Evolutionary conservation across 2,888 invertebrate species (phyloP), one percentile per base, ranked within the genome.

Genomic region (Lydus trimaculatus): DNA sequence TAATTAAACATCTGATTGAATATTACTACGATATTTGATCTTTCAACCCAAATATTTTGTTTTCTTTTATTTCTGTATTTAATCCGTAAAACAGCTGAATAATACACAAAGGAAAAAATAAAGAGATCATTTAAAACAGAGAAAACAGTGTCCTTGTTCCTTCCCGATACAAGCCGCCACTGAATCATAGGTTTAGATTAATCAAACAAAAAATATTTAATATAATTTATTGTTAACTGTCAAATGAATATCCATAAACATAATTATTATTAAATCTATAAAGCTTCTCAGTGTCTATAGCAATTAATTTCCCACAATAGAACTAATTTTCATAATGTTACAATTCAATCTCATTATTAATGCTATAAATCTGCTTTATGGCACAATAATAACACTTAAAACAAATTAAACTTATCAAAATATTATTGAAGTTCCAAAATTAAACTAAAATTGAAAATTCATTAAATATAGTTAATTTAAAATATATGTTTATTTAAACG

Each of bases 391-490:
- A 23, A 52, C 9, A 23, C 23, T 52, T 23, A 52, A 11, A 23
- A 8, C 11, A 52, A 43, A 43, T 43, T 43, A 8, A 43, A 17
- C 7, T 0, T 43, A 8, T 43, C 43, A 43, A 20, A 23, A 52
- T 52, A 8, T 20, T 25, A 56, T 52, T 52, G 52, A 13, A 23
- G 1, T 25, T 8, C 15, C 11, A 9, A 25, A 1, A 25, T 56
- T 56, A 56, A 15, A 28, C 56, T 56, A 23, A 56, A 56, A 56
- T 56, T 28, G 56, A 56, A 56, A 28, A 56, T 56, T 56, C 13
- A 56, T 56, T 56, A 56, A 56, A 28, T 56, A 28, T 7, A 28
- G 7, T 25, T 28, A 15, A 25, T 23, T 56, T 13, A 25, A 28
- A 56, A n/a, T n/a, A n/a, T n/a, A n/a, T n/a, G n/a, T n/a, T 15